These are phyloP conservation scores for Caenorhabditis afra DNA, from an alignment of 2,888 invertebrate genomes.

Conservation along the genomic window DNA sequence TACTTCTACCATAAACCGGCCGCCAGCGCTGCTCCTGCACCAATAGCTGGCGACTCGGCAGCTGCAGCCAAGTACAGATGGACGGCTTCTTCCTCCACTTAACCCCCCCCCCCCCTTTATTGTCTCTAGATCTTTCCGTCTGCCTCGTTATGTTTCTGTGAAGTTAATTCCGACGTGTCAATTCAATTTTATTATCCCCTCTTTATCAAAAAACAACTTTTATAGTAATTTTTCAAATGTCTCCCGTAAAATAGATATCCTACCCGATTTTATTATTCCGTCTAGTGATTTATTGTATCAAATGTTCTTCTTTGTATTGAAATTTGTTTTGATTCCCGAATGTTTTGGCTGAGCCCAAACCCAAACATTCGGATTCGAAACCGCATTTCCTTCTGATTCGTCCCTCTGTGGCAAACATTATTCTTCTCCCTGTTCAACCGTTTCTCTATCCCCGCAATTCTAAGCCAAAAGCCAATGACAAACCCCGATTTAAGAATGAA, in stretches of 20 bases:
- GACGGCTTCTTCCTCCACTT: constrained; percentile 43
- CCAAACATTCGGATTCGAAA: background rate
- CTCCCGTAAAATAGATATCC: too few relatives aligned
- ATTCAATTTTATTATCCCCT: constrained; percentile 3
- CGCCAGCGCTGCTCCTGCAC: constrained; percentile 8
- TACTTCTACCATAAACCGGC: constrained; percentile 69
- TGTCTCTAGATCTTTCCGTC: background rate
- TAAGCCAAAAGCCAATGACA: too few relatives aligned
- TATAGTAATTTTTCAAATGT: too few relatives aligned
- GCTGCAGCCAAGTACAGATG: constrained; percentile 64
- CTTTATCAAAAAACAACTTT: constrained; percentile 12
- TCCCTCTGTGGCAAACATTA: background rate
- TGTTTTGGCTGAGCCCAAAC: background rate
- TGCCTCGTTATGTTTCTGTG: background rate
- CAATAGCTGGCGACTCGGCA: background rate
- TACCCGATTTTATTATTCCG: background rate
- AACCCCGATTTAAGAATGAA: too few relatives aligned
- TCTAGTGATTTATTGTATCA: background rate
- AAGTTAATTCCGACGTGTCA: background rate
- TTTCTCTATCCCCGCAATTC: too few relatives aligned
- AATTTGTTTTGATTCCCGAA: background rate
- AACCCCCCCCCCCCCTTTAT: too few relatives aligned
- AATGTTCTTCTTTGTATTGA: background rate
- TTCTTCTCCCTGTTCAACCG: background rate
- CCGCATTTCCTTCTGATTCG: background rate